Percentiles rank a stretch among this genome's conserved stretches.
phyloP scores from a whole-genome alignment of 2,113 vertebrate species.

The Spermophilus dauricus region DNA sequence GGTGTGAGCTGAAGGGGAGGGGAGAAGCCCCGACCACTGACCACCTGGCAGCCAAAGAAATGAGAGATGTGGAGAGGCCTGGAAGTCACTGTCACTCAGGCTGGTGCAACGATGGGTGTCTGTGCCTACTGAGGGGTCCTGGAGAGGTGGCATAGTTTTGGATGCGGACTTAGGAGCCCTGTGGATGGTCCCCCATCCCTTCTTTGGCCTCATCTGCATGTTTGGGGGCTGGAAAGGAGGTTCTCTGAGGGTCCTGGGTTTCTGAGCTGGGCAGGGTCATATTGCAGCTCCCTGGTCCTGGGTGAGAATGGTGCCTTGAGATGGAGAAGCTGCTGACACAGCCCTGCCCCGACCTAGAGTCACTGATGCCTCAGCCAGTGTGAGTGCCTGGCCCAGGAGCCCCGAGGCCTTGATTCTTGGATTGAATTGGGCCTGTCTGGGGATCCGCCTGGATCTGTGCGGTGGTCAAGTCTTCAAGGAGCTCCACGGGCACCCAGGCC shows the following conservation, averaged over 20 bases:
- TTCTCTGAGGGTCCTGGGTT: not conserved
- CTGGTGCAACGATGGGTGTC: not conserved
- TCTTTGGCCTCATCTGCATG: not conserved
- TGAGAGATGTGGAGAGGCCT: accelerated
- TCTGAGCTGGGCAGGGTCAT: not conserved
- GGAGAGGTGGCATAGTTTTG: too few species aligned
- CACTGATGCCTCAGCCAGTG: not conserved
- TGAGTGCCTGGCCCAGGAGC: not conserved
- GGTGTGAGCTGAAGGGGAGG: not conserved
- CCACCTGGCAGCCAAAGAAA: not conserved
- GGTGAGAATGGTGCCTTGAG: not conserved
- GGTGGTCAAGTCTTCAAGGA: not conserved
- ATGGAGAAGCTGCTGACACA: not conserved
- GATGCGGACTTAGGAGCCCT: not conserved
- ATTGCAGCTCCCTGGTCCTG: not conserved
- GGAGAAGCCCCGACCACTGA: not conserved
- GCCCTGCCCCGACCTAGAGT: not conserved
- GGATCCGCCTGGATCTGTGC: not conserved
- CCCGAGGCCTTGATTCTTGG: not conserved
- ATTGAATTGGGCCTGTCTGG: too few species aligned
- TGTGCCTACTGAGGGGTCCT: not conserved
- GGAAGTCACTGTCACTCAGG: not conserved
- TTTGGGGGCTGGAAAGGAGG: not conserved
- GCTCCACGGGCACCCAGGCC: not conserved
- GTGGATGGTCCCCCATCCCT: accelerated